Conservation (phyloP, 1,140 invertebrate species). For the Araneus ventricosus region DNA sequence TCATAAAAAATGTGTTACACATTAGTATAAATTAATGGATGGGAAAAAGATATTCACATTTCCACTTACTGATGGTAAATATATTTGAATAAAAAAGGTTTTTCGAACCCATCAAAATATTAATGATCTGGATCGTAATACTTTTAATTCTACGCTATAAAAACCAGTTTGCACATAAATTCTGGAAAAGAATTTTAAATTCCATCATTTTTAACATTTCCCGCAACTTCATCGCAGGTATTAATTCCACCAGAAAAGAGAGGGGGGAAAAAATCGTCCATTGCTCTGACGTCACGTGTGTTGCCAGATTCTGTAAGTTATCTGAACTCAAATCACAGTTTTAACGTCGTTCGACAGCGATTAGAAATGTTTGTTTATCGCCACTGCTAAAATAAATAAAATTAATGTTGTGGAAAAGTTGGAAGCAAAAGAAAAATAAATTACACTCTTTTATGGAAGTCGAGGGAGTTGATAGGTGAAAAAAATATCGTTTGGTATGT, state of each 20-base stretch:
- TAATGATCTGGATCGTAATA: slow-evolving; percentile 39
- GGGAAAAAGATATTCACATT: slow-evolving; percentile 13
- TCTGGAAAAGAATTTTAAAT: slow-evolving; percentile 32
- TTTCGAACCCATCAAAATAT: slow-evolving; percentile 15
- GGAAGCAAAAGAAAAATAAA: slow-evolving; percentile 38
- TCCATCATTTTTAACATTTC: neutral
- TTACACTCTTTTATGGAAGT: slow-evolving; percentile 37
- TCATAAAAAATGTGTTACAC: neutral
- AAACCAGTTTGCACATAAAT: slow-evolving; percentile 43
- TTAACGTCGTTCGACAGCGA: neutral
- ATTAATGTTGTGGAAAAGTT: slow-evolving; percentile 65
- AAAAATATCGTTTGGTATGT: slow-evolving; percentile 4
- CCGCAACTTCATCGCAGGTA: neutral
- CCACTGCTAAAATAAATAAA: slow-evolving; percentile 63
- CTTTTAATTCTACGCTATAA: slow-evolving; percentile 48
- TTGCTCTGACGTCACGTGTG: neutral
- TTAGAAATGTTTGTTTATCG: slow-evolving; percentile 63
- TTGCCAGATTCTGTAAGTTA: slow-evolving; percentile 44
- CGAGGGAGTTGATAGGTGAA: neutral
- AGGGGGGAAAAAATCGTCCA: neutral
- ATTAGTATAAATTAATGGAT: neutral
- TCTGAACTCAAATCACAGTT: slow-evolving; percentile 23
- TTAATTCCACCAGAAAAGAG: neutral
- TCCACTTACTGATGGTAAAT: neutral
- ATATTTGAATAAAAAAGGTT: neutral